Conservation (phyloP, 2,113 vertebrate genomes). For the Chamaetylas fuelleborni region DNA sequence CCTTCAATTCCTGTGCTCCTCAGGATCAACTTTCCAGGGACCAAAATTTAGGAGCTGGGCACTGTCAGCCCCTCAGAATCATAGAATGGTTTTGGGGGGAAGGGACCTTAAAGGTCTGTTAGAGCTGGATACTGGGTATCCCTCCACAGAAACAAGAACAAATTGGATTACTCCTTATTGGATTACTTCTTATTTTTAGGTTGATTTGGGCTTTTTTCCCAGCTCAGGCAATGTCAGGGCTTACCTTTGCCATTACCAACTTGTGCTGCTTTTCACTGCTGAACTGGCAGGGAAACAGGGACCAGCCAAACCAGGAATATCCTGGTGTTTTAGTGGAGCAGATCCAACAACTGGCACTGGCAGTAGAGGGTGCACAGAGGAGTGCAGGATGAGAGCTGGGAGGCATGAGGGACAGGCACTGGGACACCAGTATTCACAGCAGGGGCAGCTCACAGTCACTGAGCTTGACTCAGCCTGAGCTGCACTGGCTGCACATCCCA, state of each 20-base stretch:
- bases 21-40: not conserved
- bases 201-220: not conserved
- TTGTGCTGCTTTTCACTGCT: not conserved
- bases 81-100: not conserved
- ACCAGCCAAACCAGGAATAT: not conserved
- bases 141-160: not conserved
- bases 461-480: not conserved
- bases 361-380: not conserved
- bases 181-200: not conserved
- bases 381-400: not conserved
- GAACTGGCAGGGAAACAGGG: not conserved
- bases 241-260: not conserved
- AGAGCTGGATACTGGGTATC: not conserved
- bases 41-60: not conserved
- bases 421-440: not conserved
- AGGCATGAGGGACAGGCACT: not conserved
- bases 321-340: not conserved
- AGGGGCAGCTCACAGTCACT: not conserved
- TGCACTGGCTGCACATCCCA: not conserved
- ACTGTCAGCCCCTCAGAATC: not conserved
- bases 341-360: not conserved
- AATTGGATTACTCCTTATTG: not conserved
- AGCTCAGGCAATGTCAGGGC: not conserved
- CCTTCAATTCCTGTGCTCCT: not conserved
- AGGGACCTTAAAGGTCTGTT: not conserved